Base-by-base conservation (phyloP, 2,797 vertebrate genomes). In the Erpetoichthys calabaricus region DNA sequence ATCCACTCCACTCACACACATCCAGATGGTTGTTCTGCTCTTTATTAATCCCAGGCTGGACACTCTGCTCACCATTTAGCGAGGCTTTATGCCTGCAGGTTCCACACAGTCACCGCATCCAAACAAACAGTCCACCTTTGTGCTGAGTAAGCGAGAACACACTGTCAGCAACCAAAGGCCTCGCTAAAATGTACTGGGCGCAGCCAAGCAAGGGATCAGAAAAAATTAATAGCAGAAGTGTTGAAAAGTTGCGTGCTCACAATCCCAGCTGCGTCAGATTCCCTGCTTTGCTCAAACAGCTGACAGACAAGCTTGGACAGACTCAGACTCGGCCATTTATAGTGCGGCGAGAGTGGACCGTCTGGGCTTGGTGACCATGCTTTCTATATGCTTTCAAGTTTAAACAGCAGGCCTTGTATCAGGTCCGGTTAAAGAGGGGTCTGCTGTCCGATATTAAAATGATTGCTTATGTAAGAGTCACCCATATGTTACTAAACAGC, bases 311-410 rank as follows among this genome's bases (percentile, higher is more conserved):
- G 66, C 68, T 67, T 59, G 1, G 6, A 4, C 65, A 64, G 61
- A 63, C n/a, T 60, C 71, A 6, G 57, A 52, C 56, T 70, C 61
- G 42, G 64, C 60, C 55, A 41, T 57, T 68, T 67, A 57, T 41
- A 74, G 64, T 60, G 55, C 46, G 44, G 57, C 67, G 67, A 70
- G 73, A 66, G 71, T 69, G 57, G 45, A 44, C 63, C 69, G 69
- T 63, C 45, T 67, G 64, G 60, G 60, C 57, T n/a, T 70, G 65
- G 65, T 67, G 25, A 57, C 55, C 50, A 69, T n/a, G n/a, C n/a
- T n/a, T n/a, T n/a, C 44, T 1, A 62, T 65, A 56, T 44, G 41
- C 65, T 60, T 83, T 76, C 73, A 68, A 75, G 56, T 74, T 75
- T 75, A 78, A 82, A 71, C 73, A 62, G 67, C 79, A 72, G 71